Conservation (phyloP, 2,797 vertebrate species). For the Phataginus tricuspis region DNA sequence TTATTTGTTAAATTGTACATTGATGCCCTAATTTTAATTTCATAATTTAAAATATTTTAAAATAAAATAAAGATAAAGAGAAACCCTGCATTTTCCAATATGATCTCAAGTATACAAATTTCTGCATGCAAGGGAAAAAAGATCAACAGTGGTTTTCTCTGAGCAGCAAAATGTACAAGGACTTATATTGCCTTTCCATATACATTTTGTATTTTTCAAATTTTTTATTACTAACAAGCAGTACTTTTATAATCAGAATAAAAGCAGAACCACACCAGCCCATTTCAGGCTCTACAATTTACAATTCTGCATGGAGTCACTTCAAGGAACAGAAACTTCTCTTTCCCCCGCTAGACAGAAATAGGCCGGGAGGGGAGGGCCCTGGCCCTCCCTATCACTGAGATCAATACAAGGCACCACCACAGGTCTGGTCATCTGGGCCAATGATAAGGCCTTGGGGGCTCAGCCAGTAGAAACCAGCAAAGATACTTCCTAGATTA, state of each 20-base stretch:
- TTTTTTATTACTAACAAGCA: background rate
- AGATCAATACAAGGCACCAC: background rate
- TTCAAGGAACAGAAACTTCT: background rate
- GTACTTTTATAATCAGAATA: background rate
- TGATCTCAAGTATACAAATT: background rate
- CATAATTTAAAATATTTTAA: conserved; percentile 41
- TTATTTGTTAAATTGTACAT: background rate
- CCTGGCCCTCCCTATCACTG: background rate
- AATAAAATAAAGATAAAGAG: background rate
- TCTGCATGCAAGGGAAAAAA: background rate
- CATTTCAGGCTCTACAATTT: background rate
- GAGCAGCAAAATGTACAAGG: background rate
- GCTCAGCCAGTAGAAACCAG: background rate
- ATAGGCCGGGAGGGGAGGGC: background rate
- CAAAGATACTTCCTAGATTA: background rate
- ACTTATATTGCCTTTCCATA: background rate
- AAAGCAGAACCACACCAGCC: background rate
- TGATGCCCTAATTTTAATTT: background rate
- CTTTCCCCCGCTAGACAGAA: background rate
- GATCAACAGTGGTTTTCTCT: background rate
- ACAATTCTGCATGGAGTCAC: background rate
- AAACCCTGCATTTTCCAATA: background rate
- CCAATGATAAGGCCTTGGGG: background rate
- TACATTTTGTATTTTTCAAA: background rate
- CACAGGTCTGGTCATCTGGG: background rate